A percentile compares a stretch with the other conserved stretches of the same genome.
Evolutionary conservation across 2,113 vertebrate species (phyloP).

Genomic region (Otus sunia): DNA sequence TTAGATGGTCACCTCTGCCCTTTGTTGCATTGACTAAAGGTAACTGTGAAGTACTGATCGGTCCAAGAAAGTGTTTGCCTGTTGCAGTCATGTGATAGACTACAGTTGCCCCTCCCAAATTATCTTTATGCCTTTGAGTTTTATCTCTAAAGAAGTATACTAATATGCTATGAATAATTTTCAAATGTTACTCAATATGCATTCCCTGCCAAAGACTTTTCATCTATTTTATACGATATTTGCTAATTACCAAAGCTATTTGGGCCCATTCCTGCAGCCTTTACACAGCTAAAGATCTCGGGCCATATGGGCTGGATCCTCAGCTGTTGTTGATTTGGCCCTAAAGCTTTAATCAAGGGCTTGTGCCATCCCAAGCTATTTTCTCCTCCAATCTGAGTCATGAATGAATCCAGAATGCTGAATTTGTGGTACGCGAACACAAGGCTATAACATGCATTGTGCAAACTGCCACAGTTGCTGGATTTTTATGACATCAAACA

Average conservation of each 20-base stretch:
- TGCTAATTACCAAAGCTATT: constrained; percentile 66
- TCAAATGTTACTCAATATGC: neutral
- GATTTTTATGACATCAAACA: constrained; percentile 51
- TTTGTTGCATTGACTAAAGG: neutral
- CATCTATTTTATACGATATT: constrained; percentile 50
- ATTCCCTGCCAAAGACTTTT: constrained; percentile 44
- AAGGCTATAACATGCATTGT: constrained; percentile 42
- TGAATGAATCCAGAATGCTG: constrained; percentile 40
- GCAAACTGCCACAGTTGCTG: constrained; percentile 39
- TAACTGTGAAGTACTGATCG: neutral
- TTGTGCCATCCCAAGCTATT: constrained; percentile 56
- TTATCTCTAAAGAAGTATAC: constrained; percentile 1
- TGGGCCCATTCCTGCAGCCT: constrained; percentile 56
- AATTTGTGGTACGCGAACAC: constrained; percentile 25
- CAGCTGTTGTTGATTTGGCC: constrained; percentile 63
- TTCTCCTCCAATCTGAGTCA: constrained; percentile 45
- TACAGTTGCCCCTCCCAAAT: neutral
- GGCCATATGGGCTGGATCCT: constrained; percentile 63
- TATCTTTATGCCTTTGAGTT: neutral
- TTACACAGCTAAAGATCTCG: constrained; percentile 49
- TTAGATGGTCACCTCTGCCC: neutral
- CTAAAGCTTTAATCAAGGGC: constrained; percentile 61
- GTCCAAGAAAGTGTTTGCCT: neutral
- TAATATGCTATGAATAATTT: constrained; percentile 34
- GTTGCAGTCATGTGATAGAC: neutral